phyloP scores from a whole-genome alignment of 2,113 vertebrate genomes.

The Monopterus albus region DNA sequence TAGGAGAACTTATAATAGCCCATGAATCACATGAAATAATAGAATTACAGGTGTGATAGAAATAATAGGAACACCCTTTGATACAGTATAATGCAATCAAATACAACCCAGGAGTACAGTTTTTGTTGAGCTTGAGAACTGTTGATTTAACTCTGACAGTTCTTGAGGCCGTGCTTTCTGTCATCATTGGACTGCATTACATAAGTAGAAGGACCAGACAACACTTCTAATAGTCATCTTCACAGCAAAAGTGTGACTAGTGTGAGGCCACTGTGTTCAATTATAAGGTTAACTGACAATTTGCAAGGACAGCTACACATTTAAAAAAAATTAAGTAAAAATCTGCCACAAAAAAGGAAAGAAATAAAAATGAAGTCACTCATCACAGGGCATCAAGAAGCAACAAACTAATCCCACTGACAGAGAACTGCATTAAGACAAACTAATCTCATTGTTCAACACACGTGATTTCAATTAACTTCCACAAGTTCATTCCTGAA shows the following conservation, averaged over 20 bases:
- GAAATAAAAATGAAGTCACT: too few relatives aligned
- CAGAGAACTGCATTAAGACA: background rate
- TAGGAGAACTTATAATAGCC: slow-evolving; percentile 2
- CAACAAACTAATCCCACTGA: too few relatives aligned
- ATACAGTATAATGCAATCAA: slow-evolving; percentile 9
- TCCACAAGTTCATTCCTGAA: too few relatives aligned
- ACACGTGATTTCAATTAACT: too few relatives aligned
- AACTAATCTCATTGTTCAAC: too few relatives aligned
- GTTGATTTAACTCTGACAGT: slow-evolving; percentile 21
- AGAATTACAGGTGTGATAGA: background rate
- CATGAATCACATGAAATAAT: slow-evolving; percentile 23
- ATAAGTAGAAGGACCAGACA: too few relatives aligned
- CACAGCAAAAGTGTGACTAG: background rate
- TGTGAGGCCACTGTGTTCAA: background rate
- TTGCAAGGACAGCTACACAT: too few relatives aligned
- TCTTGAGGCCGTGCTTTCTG: background rate
- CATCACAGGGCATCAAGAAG: too few relatives aligned
- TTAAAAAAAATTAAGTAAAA: too few relatives aligned
- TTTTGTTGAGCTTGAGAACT: background rate
- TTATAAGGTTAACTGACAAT: background rate
- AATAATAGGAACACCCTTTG: background rate
- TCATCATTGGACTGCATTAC: background rate
- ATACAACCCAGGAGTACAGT: background rate
- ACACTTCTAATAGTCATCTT: too few relatives aligned
- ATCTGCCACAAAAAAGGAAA: too few relatives aligned